Evolutionary conservation across 2,888 invertebrate species (phyloP).

Genomic region (Chrysolina haemoptera): DNA sequence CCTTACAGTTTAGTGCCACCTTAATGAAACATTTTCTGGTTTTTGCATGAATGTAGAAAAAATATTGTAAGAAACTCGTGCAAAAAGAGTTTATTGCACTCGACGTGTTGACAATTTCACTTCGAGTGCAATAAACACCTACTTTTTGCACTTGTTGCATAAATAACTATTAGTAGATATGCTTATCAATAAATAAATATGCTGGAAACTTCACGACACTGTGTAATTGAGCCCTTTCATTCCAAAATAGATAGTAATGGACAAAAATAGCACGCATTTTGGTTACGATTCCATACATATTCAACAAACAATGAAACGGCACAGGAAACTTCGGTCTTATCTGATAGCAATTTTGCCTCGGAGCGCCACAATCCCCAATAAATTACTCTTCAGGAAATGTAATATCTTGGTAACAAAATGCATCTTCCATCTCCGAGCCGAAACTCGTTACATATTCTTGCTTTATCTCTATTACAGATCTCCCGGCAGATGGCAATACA

Average conservation of each 20-base stretch:
- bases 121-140: too few relatives aligned
- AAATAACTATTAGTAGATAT: too few relatives aligned
- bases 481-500: constrained; percentile 92
- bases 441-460: constrained; percentile 46
- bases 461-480: constrained; percentile 69
- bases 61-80: too few relatives aligned
- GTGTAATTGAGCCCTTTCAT: not conserved
- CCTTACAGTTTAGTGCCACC: too few relatives aligned
- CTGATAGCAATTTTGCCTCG: constrained; percentile 28
- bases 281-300: not conserved
- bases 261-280: not conserved
- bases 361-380: constrained; percentile 32
- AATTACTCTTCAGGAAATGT: constrained; percentile 40
- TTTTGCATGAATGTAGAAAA: too few relatives aligned
- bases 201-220: not conserved
- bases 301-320: not conserved
- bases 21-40: too few relatives aligned
- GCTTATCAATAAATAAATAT: too few relatives aligned
- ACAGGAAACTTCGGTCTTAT: constrained; percentile 34
- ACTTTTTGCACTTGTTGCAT: too few relatives aligned
- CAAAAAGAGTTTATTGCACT: too few relatives aligned
- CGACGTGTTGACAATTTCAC: too few relatives aligned
- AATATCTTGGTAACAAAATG: constrained; percentile 38
- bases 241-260: not conserved
- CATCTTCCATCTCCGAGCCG: constrained; percentile 26